Conservation (phyloP, 2,888 invertebrate genomes). For the Cantharis rufa region DNA sequence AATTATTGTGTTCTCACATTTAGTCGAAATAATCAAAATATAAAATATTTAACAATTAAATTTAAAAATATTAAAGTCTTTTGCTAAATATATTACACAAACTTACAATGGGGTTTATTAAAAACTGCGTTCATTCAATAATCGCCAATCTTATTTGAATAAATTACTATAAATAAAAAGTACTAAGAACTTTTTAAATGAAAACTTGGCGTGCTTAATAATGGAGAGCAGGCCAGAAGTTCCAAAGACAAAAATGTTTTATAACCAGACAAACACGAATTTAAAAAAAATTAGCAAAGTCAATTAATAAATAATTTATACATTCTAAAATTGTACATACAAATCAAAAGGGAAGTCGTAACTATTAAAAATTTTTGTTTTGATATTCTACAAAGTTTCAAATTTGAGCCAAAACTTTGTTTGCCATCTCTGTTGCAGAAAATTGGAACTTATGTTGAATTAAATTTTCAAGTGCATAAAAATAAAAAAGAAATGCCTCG, state of each 20-base stretch:
- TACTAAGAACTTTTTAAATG: neutral
- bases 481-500: constrained; percentile 49
- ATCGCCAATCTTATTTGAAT: neutral
- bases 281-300: neutral
- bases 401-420: neutral
- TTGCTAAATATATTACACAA: neutral
- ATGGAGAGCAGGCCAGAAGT: neutral
- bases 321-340: neutral
- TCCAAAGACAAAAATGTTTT: neutral
- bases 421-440: constrained; percentile 23
- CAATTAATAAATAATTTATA: neutral
- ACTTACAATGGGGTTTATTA: neutral
- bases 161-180: neutral
- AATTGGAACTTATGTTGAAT: constrained; percentile 1
- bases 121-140: neutral
- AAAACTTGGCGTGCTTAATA: neutral
- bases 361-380: neutral
- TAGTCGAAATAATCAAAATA: neutral
- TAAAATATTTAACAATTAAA: neutral
- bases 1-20: neutral
- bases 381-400: neutral
- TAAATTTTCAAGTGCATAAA: constrained; percentile 22
- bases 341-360: neutral
- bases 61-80: neutral
- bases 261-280: neutral